Evolutionary conservation across 2,797 vertebrate genomes (phyloP).

Genomic region (Gephyroberyx darwinii): DNA sequence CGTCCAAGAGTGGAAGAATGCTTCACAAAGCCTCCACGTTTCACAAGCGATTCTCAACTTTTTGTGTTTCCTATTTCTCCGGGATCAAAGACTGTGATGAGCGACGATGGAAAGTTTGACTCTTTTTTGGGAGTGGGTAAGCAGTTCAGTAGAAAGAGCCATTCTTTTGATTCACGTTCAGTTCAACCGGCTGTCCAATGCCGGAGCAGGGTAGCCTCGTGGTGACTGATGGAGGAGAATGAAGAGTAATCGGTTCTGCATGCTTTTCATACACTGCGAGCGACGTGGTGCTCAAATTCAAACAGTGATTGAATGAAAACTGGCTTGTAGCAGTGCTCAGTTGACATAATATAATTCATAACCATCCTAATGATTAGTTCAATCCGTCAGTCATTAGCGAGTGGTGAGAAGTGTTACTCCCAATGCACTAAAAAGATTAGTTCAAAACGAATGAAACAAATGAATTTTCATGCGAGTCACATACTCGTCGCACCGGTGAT

Average conservation of each 20-base stretch:
- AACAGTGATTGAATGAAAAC: conserved; percentile 29
- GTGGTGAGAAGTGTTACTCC: conserved; percentile 51
- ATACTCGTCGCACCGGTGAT: neutral
- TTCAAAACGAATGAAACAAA: conserved; percentile 41
- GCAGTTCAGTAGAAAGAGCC: conserved; percentile 16
- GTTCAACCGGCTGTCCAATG: conserved; percentile 53
- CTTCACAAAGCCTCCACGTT: conserved; percentile 53
- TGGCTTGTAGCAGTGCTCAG: conserved; percentile 32
- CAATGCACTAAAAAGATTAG: conserved; percentile 60
- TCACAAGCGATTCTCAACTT: conserved; percentile 52
- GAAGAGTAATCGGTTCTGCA: conserved; percentile 34
- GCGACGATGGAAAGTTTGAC: conserved; percentile 60
- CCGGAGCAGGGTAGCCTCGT: conserved; percentile 32
- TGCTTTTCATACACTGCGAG: conserved; percentile 22
- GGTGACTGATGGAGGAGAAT: conserved; percentile 46
- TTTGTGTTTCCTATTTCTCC: conserved; percentile 57
- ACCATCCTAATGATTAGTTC: conserved; percentile 50
- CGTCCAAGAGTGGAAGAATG: conserved; percentile 69
- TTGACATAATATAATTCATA: conserved; percentile 45
- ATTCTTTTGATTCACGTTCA: conserved; percentile 30
- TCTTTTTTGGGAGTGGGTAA: conserved; percentile 47
- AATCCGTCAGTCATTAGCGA: conserved; percentile 51
- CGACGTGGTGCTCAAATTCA: neutral
- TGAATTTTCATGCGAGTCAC: conserved; percentile 41
- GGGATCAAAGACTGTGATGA: conserved; percentile 59